Evolutionary conservation across 1,140 invertebrate species (phyloP).

Genomic region (Saccostrea cuccullata): DNA sequence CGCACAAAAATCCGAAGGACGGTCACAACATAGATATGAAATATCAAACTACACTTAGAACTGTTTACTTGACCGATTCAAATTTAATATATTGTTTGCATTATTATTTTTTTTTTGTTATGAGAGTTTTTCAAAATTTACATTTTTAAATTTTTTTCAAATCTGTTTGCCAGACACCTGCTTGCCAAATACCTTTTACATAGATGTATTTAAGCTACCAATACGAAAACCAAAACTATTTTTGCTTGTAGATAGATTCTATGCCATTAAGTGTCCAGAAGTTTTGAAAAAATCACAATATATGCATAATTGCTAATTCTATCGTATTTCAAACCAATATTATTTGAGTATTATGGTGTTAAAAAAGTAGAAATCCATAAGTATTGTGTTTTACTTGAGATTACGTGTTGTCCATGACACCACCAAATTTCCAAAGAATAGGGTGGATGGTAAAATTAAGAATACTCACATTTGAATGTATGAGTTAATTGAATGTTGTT

Average conservation of each 20-base stretch:
- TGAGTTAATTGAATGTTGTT: slow-evolving; percentile 18
- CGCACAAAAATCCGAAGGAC: slow-evolving; percentile 70
- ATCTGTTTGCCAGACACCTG: neutral
- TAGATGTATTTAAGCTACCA: neutral
- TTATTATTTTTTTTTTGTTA: neutral
- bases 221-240: no score
- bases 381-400: neutral
- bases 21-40: slow-evolving; percentile 43
- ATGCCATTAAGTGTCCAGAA: no score
- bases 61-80: neutral
- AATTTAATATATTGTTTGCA: neutral
- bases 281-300: no score
- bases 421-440: neutral
- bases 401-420: slow-evolving; percentile 8
- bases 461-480: slow-evolving; percentile 15
- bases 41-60: neutral
- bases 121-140: neutral
- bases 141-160: neutral
- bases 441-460: neutral
- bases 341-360: neutral
- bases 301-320: no score
- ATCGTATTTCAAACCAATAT: neutral
- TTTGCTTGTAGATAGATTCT: no score
- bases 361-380: neutral
- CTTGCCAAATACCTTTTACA: neutral